Base-by-base conservation (phyloP, 2,113 vertebrate species). In the Hippocampus guttulatus region DNA sequence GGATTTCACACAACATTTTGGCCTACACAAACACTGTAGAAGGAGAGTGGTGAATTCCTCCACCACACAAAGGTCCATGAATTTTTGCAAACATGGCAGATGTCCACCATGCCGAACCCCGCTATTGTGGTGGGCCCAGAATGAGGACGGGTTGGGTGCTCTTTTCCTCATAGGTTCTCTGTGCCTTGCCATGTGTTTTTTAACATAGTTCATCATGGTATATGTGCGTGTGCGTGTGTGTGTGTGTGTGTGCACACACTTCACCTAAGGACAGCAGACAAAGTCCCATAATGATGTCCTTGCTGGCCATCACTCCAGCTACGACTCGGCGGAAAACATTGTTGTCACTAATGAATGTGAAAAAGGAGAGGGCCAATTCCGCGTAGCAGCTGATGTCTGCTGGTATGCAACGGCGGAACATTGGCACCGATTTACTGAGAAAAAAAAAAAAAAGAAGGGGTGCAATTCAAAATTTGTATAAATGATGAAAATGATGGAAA, bases 211-310 rank as follows among this genome's bases (percentile, higher is more conserved):
- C 33, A 6, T 38, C 33, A 38, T 5, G 5, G 5, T 38, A 38
- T 38, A 38, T 6, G 33, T 38, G 33, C 5, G 30, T 30, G 30
- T 3, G 30, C 3, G 33, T 38, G 33, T 33, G 33, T 33, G 33
- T 33, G 33, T 25, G n/a, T 55, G n/a, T 14, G 11, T 12, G n/a
- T 1, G 54, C 12, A 8, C 21, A 40, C 15, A 49, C 94, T 67
- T 8, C 85, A 99, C 97, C 96, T 92, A 99, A 92, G 86, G 97
- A 95, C 81, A 98, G 94, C 83, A 98, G 83, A 89, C 97, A 99
- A 88, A 98, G 95, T 89, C 95, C 96, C 93, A 98, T 93, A 91
- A 99, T 99, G 91, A 97, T 96, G 91, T 98, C 96, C 94, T 96
- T 99, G 93, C 96, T 98, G 92, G 95, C 95, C 95, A 98, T 94